Conservation (phyloP, 2,797 vertebrate genomes). For the Chiroxiphia lanceolata region DNA sequence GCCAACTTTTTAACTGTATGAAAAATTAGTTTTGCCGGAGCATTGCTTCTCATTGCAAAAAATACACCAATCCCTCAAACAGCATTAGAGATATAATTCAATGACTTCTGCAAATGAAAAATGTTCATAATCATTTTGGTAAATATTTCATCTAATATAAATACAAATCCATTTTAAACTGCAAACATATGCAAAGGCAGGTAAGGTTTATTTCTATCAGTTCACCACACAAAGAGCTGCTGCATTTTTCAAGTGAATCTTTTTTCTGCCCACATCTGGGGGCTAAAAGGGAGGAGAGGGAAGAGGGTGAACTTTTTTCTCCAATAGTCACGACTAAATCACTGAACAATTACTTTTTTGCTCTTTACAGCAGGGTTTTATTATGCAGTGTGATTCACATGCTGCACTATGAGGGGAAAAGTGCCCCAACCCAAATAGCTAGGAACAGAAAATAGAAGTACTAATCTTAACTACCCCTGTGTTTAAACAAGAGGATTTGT, state of each 20-base stretch:
- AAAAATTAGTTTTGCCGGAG: background rate
- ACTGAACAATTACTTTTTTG: background rate
- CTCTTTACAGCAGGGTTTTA: background rate
- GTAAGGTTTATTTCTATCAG: background rate
- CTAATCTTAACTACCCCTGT: background rate
- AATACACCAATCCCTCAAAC: background rate
- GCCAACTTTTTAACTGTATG: background rate
- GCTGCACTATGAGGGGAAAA: background rate
- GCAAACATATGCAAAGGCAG: background rate
- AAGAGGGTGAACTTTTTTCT: background rate
- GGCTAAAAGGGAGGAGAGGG: background rate
- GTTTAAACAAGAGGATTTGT: conserved; percentile 2
- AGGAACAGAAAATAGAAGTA: background rate
- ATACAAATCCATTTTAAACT: conserved; percentile 15
- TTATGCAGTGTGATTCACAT: background rate
- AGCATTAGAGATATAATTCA: conserved; percentile 11
- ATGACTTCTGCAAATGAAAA: conserved; percentile 39
- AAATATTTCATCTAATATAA: conserved; percentile 52
- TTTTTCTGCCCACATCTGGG: background rate
- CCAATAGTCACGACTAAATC: background rate
- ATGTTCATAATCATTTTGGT: conserved; percentile 9
- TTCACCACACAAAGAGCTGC: background rate
- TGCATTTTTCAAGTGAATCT: background rate
- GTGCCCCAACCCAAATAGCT: background rate
- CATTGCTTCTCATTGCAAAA: background rate